Evolutionary conservation across 2,888 invertebrate species (phyloP), one percentile per base, ranked within the genome.

Genomic region (Cistogaster globosa): DNA sequence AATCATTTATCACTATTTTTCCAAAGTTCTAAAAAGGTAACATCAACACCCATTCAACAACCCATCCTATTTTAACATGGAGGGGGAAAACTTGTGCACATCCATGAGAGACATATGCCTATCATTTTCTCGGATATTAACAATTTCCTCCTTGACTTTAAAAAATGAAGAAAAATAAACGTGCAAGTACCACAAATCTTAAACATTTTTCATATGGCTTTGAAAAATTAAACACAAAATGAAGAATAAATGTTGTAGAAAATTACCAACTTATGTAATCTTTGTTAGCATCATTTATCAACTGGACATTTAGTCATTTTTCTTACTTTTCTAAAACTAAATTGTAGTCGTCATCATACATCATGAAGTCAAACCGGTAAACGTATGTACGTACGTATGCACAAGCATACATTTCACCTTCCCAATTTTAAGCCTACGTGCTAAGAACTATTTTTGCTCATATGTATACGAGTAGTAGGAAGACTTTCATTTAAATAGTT

Each of bases 211-310:
- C 78, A 60, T 86, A 79, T 63, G 74, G 79, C 68, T 86, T 55
- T 55, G 69, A 81, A 78, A 81, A 78, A 72, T 77, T 68, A 38
- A 74, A 76, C 67, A 84, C 45, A 88, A 89, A 90, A 90, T 89
- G 88, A 89, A 88, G 89, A 91, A 91, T 90, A 91, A 91, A 91
- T 91, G 91, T 91, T 91, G 89, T 91, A 91, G 91, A 91, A 91
- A 91, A 91, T 91, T 91, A 90, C 91, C 90, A 91, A 91, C 91
- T 91, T 91, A 90, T 90, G 91, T 91, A 91, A 91, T 91, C 91
- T 90, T 90, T 89, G 90, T 89, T 90, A 88, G 89, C 90, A 91
- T 91, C 91, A 91, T 91, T 91, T 91, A 91, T 91, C 91, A 91
- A 90, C 87, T 89, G 90, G 91, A 91, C 91, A 89, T 90, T 89